Base-by-base conservation (phyloP, 2,797 vertebrate genomes). In the Melanotaenia parkinsoni region DNA sequence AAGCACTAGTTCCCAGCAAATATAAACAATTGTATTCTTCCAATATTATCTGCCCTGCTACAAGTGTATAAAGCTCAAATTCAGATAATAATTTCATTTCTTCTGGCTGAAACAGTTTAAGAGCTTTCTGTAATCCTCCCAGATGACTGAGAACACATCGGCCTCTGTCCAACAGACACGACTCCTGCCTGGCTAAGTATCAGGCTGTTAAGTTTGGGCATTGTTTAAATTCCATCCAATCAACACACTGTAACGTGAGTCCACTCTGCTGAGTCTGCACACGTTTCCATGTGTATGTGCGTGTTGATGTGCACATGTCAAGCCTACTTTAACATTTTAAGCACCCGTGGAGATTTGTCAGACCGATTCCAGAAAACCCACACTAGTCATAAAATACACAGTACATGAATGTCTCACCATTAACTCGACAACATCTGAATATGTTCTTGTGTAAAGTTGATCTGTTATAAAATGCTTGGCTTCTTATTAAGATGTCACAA, bases 211-310 rank as follows among this genome's bases (percentile, higher is more conserved):
- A 90, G 70, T 70, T 76, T 68, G 75, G 13, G 74, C 85, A 92
- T 92, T 91, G 88, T 93, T 94, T 84, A 81, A 91, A 94, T 94
- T 94, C 93, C 92, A 89, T 14, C 82, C 78, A 93, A 89, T 91
- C 84, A 83, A 86, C 89, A 84, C 83, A 51, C 71, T 83, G 82
- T 86, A 90, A 91, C 40, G 74, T 75, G 74, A 92, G 72, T 72
- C 82, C 72, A 16, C 66, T 66, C 30, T 20, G 51, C 45, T 63
- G 64, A 58, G 56, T 45, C 37, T 33, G 18, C 30, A 58, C 24
- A 57, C 37, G 50, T 54, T 58, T 72, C 58, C 45, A 22, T 69
- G 56, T 65, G 66, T 32, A 5, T 50, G 43, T 67, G 57, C 58
- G 43, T 63, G 56, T 63, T 33, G 26, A 16, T 32, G 38, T 28